Evolutionary conservation across 2,797 vertebrate genomes (phyloP).

Genomic region (Pempheris klunzingeri): DNA sequence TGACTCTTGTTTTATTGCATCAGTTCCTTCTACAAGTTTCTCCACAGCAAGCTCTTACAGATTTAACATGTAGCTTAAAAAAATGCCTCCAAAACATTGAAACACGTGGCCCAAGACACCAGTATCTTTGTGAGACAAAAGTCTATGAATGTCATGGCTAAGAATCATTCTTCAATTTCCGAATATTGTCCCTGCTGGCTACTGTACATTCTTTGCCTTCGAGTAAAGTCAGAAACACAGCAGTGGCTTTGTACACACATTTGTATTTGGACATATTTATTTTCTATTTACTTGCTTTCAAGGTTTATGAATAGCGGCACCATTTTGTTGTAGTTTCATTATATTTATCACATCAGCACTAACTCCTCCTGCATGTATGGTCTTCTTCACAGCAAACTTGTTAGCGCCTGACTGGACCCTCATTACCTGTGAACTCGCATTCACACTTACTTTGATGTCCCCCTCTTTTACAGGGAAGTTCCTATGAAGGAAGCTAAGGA

Average conservation of each 20-base stretch:
- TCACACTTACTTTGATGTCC: neutral
- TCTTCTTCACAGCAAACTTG: conserved; percentile 6
- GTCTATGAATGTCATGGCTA: neutral
- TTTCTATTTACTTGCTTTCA: neutral
- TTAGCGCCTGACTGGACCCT: neutral
- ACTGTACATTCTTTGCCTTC: neutral
- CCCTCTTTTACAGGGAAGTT: conserved; percentile 89
- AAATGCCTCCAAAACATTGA: neutral
- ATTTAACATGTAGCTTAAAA: neutral
- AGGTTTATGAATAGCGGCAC: neutral
- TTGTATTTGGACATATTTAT: neutral
- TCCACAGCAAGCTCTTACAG: neutral
- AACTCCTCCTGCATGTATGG: neutral
- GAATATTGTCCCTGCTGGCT: neutral
- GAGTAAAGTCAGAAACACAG: neutral
- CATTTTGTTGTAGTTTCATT: neutral
- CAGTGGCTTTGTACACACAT: neutral
- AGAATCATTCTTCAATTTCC: neutral
- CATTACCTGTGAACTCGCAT: neutral
- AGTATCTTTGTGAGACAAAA: neutral
- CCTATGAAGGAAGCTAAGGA: conserved; percentile 97
- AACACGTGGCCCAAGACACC: neutral
- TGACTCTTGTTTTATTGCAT: neutral
- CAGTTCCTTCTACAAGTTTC: neutral
- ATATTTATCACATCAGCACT: neutral